These are phyloP conservation scores for Dicyrtomina minuta DNA, from an alignment of 2,888 invertebrate species.

Conservation along the genomic window DNA sequence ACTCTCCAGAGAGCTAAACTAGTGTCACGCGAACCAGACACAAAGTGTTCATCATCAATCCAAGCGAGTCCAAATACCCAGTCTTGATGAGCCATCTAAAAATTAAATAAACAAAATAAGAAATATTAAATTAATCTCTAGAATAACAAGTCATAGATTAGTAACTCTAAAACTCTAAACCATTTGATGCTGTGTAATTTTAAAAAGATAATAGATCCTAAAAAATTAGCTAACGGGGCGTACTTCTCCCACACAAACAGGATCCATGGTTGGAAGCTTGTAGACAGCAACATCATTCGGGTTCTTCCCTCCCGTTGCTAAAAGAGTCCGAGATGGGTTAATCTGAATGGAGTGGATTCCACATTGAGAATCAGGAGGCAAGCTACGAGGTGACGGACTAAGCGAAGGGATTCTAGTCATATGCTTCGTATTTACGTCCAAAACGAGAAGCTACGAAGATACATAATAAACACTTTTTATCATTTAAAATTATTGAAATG, in stretches of 20 bases:
- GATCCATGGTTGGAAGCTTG: conserved; percentile 89
- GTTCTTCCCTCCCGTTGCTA: conserved; percentile 89
- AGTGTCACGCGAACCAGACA: conserved; percentile 90
- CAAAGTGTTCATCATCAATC: conserved; percentile 93
- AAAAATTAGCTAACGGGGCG: too few species aligned
- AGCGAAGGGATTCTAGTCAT: conserved; percentile 87
- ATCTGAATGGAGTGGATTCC: conserved; percentile 93
- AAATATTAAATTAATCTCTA: too few species aligned
- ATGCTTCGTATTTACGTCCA: conserved; percentile 82
- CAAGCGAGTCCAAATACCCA: conserved; percentile 92
- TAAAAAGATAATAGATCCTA: too few species aligned
- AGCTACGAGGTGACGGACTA: conserved; percentile 44
- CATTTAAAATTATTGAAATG: conserved; percentile 2
- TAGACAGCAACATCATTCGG: conserved; percentile 90
- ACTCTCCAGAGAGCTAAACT: conserved; percentile 88
- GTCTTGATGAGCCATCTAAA: conserved; percentile 76
- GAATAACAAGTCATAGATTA: too few species aligned
- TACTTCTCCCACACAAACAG: conserved; percentile 86
- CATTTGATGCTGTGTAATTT: too few species aligned
- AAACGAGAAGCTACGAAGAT: conserved; percentile 74
- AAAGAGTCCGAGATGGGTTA: conserved; percentile 81
- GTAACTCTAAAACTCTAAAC: too few species aligned
- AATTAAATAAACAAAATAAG: conserved; percentile 31
- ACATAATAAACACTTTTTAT: conserved; percentile 20
- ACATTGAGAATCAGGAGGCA: conserved; percentile 65